Percentiles rank a stretch among this genome's conserved stretches.
phyloP scores from a whole-genome alignment of 2,888 invertebrate genomes.

The Polydrusus cervinus region DNA sequence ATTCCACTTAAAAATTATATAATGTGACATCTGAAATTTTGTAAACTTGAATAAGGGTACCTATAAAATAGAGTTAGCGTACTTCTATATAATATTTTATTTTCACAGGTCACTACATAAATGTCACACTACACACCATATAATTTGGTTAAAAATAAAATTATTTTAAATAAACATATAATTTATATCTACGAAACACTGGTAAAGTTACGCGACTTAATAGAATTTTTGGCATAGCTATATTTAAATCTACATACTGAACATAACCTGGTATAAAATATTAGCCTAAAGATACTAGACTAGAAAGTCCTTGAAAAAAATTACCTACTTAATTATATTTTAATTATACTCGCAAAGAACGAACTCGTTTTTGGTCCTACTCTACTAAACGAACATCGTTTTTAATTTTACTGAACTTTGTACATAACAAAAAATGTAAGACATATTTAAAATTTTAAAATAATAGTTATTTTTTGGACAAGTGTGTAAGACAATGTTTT shows the following conservation, averaged over 20 bases:
- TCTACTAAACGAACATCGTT: too few relatives aligned
- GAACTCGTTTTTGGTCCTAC: too few relatives aligned
- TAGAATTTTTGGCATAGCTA: slow-evolving; percentile 9
- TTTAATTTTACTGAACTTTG: too few relatives aligned
- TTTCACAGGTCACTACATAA: neutral
- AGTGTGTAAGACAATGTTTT: too few relatives aligned
- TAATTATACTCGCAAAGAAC: neutral
- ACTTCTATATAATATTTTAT: neutral
- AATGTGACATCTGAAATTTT: too few relatives aligned
- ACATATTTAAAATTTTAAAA: too few relatives aligned
- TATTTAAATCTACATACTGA: neutral
- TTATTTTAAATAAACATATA: neutral
- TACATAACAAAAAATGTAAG: too few relatives aligned
- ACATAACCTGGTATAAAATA: neutral
- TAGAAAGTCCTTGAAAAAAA: neutral
- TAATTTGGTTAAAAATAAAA: neutral
- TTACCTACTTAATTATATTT: neutral
- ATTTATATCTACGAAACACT: neutral
- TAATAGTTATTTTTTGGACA: too few relatives aligned
- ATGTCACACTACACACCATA: slow-evolving; percentile 20
- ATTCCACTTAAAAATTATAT: too few relatives aligned
- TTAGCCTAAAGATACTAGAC: neutral
- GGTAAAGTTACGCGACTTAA: slow-evolving; percentile 2
- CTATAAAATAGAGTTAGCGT: neutral
- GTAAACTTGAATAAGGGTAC: neutral